These are phyloP conservation scores for Ammodytes marinus DNA, from an alignment of 2,113 vertebrate genomes.

Conservation along the genomic window DNA sequence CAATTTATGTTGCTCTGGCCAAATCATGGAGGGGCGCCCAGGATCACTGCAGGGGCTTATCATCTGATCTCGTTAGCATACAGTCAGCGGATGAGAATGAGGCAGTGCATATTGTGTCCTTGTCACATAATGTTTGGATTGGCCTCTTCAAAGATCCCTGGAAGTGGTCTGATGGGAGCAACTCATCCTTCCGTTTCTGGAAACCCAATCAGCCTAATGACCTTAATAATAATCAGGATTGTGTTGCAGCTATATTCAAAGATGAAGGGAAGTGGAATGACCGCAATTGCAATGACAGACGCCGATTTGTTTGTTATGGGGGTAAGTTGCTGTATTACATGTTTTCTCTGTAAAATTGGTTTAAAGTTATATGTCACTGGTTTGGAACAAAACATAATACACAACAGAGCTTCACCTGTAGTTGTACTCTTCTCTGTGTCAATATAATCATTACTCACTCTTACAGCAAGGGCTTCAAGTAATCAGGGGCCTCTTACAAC, in stretches of 20 bases:
- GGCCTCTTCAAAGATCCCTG: conserved; percentile 79
- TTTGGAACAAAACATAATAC: neutral
- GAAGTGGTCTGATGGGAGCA: conserved; percentile 77
- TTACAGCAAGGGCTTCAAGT: conserved; percentile 50
- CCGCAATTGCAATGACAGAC: conserved; percentile 8
- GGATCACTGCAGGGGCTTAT: conserved; percentile 63
- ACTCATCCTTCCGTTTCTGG: conserved; percentile 74
- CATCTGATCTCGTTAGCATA: conserved; percentile 73
- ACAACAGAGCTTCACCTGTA: neutral
- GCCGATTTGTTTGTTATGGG: conserved; percentile 64
- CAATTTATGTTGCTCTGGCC: conserved; percentile 32
- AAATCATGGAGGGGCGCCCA: conserved; percentile 75
- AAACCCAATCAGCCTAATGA: conserved; percentile 46
- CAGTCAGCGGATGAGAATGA: conserved; percentile 61
- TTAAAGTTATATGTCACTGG: neutral
- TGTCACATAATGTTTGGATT: conserved; percentile 66
- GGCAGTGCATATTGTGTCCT: conserved; percentile 27
- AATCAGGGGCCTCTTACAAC: conserved; percentile 4
- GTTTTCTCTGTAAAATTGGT: neutral
- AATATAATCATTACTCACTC: neutral
- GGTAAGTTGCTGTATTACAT: conserved; percentile 54
- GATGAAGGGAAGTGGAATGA: conserved; percentile 69
- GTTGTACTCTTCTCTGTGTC: neutral
- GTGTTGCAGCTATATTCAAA: conserved; percentile 43
- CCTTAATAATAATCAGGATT: neutral